Evolutionary conservation across 2,113 vertebrate species (phyloP).

Genomic region (Lasiurus borealis): DNA sequence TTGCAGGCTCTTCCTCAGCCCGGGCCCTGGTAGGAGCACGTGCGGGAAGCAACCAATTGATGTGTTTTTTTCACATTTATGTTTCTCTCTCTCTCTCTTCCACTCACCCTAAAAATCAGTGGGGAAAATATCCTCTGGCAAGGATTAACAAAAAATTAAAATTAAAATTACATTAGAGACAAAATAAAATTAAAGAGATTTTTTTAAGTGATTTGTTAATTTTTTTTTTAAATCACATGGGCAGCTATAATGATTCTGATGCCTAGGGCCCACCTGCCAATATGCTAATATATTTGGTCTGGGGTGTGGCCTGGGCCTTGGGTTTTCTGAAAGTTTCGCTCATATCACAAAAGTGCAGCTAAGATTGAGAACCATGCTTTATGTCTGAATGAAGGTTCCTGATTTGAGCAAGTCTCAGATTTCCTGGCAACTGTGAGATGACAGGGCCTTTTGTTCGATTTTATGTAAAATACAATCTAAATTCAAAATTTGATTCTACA

Average conservation of each 20-base stretch:
- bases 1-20: too few species aligned
- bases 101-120: too few species aligned
- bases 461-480: background rate
- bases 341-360: too few species aligned
- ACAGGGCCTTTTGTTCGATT: background rate
- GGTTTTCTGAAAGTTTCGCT: background rate
- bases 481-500: background rate
- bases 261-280: background rate
- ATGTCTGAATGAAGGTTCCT: too few species aligned
- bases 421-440: background rate
- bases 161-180: background rate
- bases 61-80: too few species aligned
- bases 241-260: background rate
- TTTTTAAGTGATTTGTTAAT: background rate
- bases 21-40: too few species aligned
- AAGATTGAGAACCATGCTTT: background rate
- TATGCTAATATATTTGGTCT: background rate
- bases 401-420: background rate
- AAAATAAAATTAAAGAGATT: constrained; percentile 10
- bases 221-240: background rate
- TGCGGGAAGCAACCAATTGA: too few species aligned
- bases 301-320: background rate
- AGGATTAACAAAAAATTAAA: too few species aligned
- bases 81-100: too few species aligned
- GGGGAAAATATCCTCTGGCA: too few species aligned